Percentiles rank a stretch among this genome's conserved stretches.
phyloP scores from a whole-genome alignment of 2,797 vertebrate genomes.

The Phylloscopus collybita region DNA sequence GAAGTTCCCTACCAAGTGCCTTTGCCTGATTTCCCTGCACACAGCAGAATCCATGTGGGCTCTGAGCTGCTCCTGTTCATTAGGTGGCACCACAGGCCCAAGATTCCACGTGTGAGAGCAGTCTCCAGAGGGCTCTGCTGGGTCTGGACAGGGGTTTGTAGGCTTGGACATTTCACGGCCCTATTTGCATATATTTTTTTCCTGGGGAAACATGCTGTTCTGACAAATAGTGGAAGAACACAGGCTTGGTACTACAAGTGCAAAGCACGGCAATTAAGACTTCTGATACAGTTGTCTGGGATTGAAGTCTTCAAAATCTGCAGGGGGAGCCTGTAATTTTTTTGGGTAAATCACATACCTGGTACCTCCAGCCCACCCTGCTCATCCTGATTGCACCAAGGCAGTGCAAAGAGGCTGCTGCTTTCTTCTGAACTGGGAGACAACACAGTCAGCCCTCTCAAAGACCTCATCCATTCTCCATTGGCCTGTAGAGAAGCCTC shows the following conservation, averaged over 20 bases:
- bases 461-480: neutral
- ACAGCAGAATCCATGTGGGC: fast-evolving
- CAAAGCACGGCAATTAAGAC: neutral
- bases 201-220: neutral
- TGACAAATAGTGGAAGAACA: neutral
- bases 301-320: neutral
- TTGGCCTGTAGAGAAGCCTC: fast-evolving
- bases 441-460: neutral
- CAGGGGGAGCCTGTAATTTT: neutral
- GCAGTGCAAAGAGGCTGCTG: neutral
- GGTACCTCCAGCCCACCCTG: neutral
- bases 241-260: neutral
- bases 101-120: neutral
- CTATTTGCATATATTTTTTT: neutral
- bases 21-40: neutral
- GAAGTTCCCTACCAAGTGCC: neutral
- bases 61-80: neutral
- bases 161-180: neutral
- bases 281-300: fast-evolving
- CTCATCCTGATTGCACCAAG: neutral
- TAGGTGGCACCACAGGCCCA: slow-evolving; percentile 62
- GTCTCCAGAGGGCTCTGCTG: neutral
- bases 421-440: neutral
- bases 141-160: neutral
- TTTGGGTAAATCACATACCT: neutral